Base-by-base conservation (phyloP, 2,113 vertebrate genomes). In the Lasiurus borealis region DNA sequence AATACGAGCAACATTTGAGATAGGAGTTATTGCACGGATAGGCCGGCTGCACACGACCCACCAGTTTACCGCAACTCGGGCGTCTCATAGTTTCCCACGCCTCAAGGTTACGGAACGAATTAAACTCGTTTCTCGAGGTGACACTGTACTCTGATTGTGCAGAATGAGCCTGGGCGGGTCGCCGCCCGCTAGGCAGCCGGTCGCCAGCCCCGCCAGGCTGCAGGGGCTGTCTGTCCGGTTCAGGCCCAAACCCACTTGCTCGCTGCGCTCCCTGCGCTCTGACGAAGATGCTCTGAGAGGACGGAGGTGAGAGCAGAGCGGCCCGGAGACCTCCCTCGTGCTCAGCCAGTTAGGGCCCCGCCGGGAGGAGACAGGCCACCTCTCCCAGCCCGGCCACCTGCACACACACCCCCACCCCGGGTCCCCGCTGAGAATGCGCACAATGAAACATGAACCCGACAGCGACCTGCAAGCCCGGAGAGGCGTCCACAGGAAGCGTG, bases 121-220 rank as follows among this genome's bases (percentile, higher is more conserved):
- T 3, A 40, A 40, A 40, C 40, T 40, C 40, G 40, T 40, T 3
- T 40, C 40, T 40, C 40, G 40, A 40, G 40, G 40, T 40, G 40
- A 3, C 40, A 40, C 40, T 40, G 40, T 96, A 90, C 95, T 84
- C 88, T 81, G 80, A 97, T 96, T 96, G 96, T 90, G 90, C 68
- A 93, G 90, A 96, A 64, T 15, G 85, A 83, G 82, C 40, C 90
- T 95, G 95, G 90, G 90, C 92, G 90, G 85, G 72, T 95, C 96
- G 95, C 54, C 95, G 72, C 19, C 46, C 68, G 69, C 93, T 96
- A 96, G 34, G 62, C 40, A 69, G 66, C 86, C 0, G 0, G 95
- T 94, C 96, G 92, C 85, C 72, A 91, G 94, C 5, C 68, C 88
- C 82, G 44, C 40, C 40, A 11, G 50, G 27, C 66, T 81, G 23